Percentiles rank a stretch among this genome's conserved stretches.
Evolutionary conservation across 2,113 vertebrate species (phyloP).

Genomic region (Cacatua alba): DNA sequence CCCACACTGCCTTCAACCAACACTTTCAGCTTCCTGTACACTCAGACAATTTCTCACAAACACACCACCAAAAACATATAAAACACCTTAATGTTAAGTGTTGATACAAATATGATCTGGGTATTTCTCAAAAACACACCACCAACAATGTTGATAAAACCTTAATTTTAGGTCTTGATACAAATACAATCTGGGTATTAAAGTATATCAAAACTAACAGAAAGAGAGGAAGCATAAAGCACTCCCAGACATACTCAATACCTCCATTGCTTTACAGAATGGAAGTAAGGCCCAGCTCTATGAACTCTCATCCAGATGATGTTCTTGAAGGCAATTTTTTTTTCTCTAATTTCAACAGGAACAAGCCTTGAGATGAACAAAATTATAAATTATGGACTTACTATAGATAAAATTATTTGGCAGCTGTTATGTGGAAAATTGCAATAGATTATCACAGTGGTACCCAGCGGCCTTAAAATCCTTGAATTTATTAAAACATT

Average conservation of each 20-base stretch:
- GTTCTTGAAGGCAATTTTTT: background rate
- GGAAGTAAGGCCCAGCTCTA: background rate
- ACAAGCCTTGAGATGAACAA: conserved; percentile 1
- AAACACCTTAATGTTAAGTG: background rate
- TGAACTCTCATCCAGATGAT: background rate
- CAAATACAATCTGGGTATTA: background rate
- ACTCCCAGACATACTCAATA: background rate
- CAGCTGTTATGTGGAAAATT: background rate
- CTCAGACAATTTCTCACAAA: background rate
- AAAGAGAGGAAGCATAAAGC: background rate
- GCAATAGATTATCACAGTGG: background rate
- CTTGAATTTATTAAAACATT: conserved; percentile 38
- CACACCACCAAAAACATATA: background rate
- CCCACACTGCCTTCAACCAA: rapidly evolving
- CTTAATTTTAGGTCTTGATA: background rate
- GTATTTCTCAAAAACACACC: background rate
- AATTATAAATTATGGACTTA: conserved; percentile 42
- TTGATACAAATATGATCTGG: background rate
- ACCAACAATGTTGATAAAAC: background rate
- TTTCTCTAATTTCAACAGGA: conserved; percentile 24
- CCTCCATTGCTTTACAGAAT: background rate
- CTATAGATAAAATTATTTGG: conserved; percentile 19
- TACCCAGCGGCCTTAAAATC: conserved; percentile 19
- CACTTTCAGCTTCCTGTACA: background rate
- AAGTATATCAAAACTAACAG: background rate